Evolutionary conservation across 2,113 vertebrate genomes (phyloP).

Genomic region (Montifringilla adamsi): DNA sequence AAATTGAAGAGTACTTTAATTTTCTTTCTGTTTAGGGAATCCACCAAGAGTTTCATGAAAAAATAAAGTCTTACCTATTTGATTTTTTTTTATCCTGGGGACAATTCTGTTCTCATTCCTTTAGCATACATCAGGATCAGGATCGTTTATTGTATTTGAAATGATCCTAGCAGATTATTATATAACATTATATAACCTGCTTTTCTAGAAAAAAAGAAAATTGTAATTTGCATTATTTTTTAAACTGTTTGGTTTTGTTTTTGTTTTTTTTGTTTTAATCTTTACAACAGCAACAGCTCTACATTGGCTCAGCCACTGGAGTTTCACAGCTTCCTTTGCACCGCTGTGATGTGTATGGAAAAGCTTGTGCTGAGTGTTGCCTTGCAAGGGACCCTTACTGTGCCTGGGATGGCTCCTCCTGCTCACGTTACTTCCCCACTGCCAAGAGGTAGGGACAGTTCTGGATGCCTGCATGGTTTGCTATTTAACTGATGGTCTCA

Average conservation of each 20-base stretch:
- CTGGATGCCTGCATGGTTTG: background rate
- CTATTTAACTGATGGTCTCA: conserved; percentile 27
- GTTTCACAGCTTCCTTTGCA: conserved; percentile 93
- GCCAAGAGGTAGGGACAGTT: conserved; percentile 86
- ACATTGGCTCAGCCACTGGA: conserved; percentile 87
- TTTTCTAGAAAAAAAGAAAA: background rate
- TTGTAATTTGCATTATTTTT: background rate
- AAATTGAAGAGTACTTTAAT: background rate
- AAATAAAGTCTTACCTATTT: background rate
- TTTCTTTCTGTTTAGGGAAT: background rate
- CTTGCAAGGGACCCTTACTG: conserved; percentile 97
- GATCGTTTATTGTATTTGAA: background rate
- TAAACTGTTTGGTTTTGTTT: background rate
- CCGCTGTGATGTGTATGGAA: conserved; percentile 93
- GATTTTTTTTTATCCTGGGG: background rate
- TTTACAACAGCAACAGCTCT: conserved; percentile 90
- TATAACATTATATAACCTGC: background rate
- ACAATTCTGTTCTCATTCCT: background rate
- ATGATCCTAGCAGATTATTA: background rate
- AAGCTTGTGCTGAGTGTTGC: conserved; percentile 96
- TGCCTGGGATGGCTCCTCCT: conserved; percentile 94
- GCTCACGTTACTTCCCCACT: conserved; percentile 97
- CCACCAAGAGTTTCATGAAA: background rate
- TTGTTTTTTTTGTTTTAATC: background rate
- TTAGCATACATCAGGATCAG: background rate